Evolutionary conservation across 2,113 vertebrate species (phyloP), one percentile per base, ranked within the genome.

Genomic region (Caranx ignobilis): DNA sequence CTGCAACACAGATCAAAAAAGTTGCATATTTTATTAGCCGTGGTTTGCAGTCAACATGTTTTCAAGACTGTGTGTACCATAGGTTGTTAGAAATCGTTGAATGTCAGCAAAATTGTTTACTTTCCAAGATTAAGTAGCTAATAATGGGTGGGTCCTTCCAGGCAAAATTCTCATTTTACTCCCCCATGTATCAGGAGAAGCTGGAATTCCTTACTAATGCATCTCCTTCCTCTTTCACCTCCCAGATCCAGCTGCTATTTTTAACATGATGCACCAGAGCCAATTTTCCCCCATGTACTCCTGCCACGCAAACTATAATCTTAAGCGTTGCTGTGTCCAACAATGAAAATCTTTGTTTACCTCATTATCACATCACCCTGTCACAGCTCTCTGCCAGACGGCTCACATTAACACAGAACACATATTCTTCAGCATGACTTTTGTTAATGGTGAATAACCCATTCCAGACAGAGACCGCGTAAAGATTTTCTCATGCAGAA

Each of bases 191-290:
- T 26, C 31, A 21, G 54, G 47, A 26, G n/a, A 47, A 41, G 10
- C 81, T 80, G 60, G 50, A 88, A 73, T 80, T 85, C 66, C 74
- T 85, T 73, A 16, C 50, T 84, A 77, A 75, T 86, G 65, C 66
- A 75, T 88, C 84, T 87, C 39, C 73, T 86, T 47, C 68, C 67
- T 76, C 61, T 45, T 85, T 83, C 59, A 75, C 66, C 63, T 86
- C 50, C 72, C 63, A 74, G 59, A 82, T 79, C 69, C 64, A 75
- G 63, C 50, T n/a, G 56, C 75, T 90, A 73, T 86, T 84, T 89
- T 81, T 82, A 86, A 61, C 59, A 54, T 43, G 26, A 67, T 61
- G 59, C 68, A 37, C 60, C 48, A 34, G 12, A 71, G 76, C 61
- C 52, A 69, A 39, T 47, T 43, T 76, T 65, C 26, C 26, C 21